A percentile compares a stretch with the other conserved stretches of the same genome.
Evolutionary conservation across 2,113 vertebrate species (phyloP).

Genomic region (Otis tarda): DNA sequence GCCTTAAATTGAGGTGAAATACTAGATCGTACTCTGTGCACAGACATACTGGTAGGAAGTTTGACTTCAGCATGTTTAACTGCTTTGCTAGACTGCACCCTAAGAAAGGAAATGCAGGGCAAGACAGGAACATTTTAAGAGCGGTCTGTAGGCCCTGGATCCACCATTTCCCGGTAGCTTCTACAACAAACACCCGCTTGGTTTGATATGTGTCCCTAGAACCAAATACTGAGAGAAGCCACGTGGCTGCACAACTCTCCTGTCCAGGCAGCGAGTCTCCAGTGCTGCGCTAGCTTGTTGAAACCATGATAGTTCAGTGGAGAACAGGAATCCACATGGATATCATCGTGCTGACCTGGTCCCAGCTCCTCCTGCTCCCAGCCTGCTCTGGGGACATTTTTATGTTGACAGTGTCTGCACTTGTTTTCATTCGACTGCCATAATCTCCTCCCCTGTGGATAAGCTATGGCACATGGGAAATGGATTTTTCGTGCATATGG

Average conservation of each 20-base stretch:
- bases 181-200: neutral
- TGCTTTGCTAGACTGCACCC: neutral
- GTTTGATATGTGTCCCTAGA: neutral
- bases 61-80: neutral
- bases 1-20: neutral
- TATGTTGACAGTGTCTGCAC: neutral
- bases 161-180: neutral
- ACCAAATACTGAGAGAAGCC: neutral
- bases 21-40: neutral
- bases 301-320: neutral
- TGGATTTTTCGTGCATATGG: neutral
- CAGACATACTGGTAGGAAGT: neutral
- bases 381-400: neutral
- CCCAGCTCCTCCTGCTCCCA: neutral
- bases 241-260: neutral
- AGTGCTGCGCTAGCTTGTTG: neutral
- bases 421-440: conserved; percentile 13
- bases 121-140: neutral
- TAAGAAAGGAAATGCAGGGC: neutral
- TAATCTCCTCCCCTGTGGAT: neutral
- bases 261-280: fast-evolving
- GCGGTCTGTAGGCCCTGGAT: neutral
- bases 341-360: neutral
- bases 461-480: neutral
- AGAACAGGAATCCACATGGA: neutral